Conservation (phyloP, 2,888 invertebrate species). For the Thecocarcelia acutangulata region DNA sequence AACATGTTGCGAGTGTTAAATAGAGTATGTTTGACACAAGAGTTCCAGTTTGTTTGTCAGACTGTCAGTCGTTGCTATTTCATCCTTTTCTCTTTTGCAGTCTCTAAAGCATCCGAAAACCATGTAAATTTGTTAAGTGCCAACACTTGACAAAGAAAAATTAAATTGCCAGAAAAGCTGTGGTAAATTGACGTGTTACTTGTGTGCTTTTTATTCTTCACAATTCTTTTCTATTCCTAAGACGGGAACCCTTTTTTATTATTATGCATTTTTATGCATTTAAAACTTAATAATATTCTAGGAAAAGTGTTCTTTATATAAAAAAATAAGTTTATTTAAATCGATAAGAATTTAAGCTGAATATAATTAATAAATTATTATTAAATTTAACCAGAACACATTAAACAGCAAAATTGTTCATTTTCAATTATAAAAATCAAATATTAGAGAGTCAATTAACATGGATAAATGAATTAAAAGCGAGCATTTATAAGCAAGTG, state of each 20-base stretch:
- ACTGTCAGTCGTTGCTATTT: background rate
- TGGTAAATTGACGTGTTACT: conserved; percentile 66
- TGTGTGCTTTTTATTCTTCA: conserved; percentile 15
- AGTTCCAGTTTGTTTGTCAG: conserved; percentile 26
- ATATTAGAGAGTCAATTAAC: too few relatives aligned
- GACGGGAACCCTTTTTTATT: background rate
- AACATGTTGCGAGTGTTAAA: conserved; percentile 52
- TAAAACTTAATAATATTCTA: too few relatives aligned
- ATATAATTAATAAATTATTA: too few relatives aligned
- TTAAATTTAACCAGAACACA: too few relatives aligned
- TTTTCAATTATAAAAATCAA: too few relatives aligned
- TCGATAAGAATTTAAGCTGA: too few relatives aligned
- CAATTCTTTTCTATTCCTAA: background rate
- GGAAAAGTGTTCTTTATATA: background rate
- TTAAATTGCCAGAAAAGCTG: conserved; percentile 66
- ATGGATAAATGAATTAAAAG: too few relatives aligned
- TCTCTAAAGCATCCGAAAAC: conserved; percentile 32
- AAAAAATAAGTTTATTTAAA: too few relatives aligned
- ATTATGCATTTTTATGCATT: too few relatives aligned
- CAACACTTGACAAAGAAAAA: conserved; percentile 66
- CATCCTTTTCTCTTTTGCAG: conserved; percentile 18
- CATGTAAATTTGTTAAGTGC: conserved; percentile 70
- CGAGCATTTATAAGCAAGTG: too few relatives aligned
- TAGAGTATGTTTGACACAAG: conserved; percentile 7
- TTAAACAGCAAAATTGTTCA: too few relatives aligned